Percentiles rank a stretch among this genome's conserved stretches.
Conservation (phyloP, 1,140 invertebrate genomes). For the Centruroides vittatus region DNA sequence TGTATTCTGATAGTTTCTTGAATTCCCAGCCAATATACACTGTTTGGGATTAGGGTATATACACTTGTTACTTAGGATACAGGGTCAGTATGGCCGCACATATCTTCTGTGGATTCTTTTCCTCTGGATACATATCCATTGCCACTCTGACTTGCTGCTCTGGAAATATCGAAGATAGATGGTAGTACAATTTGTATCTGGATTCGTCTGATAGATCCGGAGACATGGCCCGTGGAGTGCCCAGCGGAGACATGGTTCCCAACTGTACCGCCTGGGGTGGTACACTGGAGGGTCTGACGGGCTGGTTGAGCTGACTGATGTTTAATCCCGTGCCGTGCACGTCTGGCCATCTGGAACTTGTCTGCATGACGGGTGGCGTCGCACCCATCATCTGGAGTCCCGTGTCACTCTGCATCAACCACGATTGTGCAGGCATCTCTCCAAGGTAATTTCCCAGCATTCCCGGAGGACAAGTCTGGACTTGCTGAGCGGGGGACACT, state of each 20-base stretch:
- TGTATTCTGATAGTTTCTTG: too few species aligned
- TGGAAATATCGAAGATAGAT: constrained; percentile 71
- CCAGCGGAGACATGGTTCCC: constrained; percentile 5
- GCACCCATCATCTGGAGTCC: constrained; percentile 1
- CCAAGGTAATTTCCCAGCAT: background rate
- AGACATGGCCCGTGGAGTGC: constrained; percentile 17
- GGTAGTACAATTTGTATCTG: constrained; percentile 43
- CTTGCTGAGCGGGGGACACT: background rate
- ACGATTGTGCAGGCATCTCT: background rate
- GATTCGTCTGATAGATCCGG: constrained; percentile 17
- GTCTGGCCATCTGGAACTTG: constrained; percentile 4
- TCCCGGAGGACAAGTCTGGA: constrained; percentile 1
- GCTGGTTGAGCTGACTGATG: constrained; percentile 3
- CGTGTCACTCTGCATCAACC: constrained; percentile 1
- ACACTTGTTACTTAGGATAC: constrained; percentile 2
- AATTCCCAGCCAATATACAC: too few species aligned
- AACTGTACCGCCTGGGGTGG: constrained; percentile 16
- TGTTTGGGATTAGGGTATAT: too few species aligned
- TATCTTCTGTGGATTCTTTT: constrained; percentile 72
- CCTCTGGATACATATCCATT: constrained; percentile 69
- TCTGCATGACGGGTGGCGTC: background rate
- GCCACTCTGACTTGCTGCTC: constrained; percentile 69
- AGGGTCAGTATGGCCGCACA: constrained; percentile 54
- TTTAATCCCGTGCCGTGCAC: background rate
- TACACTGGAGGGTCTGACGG: constrained; percentile 18